Evolutionary conservation across 2,113 vertebrate species (phyloP).

Genomic region (Eulemur macaco): DNA sequence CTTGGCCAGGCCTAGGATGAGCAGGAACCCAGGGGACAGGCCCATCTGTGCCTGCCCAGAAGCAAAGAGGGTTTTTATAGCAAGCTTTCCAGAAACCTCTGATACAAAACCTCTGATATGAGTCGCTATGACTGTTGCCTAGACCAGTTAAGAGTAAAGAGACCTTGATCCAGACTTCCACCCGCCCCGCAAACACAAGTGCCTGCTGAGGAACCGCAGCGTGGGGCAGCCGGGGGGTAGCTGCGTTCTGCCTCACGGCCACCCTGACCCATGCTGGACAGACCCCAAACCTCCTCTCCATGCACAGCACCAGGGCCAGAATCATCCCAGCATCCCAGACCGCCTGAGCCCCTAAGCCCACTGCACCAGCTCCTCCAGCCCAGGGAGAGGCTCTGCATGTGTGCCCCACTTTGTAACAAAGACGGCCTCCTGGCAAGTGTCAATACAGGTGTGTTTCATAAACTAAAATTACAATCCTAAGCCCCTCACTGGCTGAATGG

Average conservation of each 20-base stretch:
- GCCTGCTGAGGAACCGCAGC: fast-evolving
- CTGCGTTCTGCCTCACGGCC: background rate
- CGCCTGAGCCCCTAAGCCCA: background rate
- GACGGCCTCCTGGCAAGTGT: background rate
- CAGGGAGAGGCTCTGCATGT: background rate
- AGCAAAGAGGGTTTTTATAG: background rate
- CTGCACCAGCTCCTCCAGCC: background rate
- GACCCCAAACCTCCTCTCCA: background rate
- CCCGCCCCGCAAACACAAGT: background rate
- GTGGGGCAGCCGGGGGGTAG: background rate
- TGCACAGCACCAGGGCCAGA: background rate
- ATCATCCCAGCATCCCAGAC: background rate
- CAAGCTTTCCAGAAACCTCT: background rate
- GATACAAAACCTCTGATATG: background rate
- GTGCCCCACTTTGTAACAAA: background rate
- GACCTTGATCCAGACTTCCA: background rate
- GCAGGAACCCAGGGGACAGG: background rate
- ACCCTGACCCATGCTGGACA: fast-evolving
- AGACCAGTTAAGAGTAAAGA: background rate
- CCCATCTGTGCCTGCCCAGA: background rate
- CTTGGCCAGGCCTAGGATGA: background rate
- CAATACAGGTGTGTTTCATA: background rate
- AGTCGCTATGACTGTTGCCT: background rate
- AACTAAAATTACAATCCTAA: no score
- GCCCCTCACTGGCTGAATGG: no score